Evolutionary conservation across 2,888 invertebrate genomes (phyloP), one percentile per base, ranked within the genome.

Genomic region (Helobdella robusta): DNA sequence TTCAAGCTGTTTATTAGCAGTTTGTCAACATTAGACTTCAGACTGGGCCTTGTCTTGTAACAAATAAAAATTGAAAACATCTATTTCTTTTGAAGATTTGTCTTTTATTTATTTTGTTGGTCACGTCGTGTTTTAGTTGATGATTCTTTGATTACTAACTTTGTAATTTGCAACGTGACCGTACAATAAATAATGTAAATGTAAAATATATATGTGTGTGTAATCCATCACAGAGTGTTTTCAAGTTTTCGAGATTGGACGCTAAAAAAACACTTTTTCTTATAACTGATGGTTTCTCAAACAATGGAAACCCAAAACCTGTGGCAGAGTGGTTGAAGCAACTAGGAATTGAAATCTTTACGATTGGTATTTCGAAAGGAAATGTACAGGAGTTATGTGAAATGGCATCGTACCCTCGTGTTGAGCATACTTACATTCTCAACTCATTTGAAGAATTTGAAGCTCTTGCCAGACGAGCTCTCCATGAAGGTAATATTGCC

Each of bases 381-480:
- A 86, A 86, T 74, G 46, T 59, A 34, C 25, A 11, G 30, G 80
- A 79, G 68, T 76, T 86, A 28, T 82, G 83, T 70, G 84, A 85
- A 65, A 83, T 87, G 78, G 84, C 86, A 0, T 84, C 85, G 0
- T 78, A 80, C 23, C 86, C 86, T 1, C 84, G 84, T 60, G 82
- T 84, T 72, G 83, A 83, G 69, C 83, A 86, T 72, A 84, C 84
- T 70, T 87, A 84, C 73, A 81, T 87, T 34, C 77, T 87, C 65
- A 84, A 85, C 69, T 85, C 85, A 71, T 87, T 86, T 75, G 81
- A 83, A 58, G 85, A 86, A 74, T 87, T 87, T 74, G 86, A 86
- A 75, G 84, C 85, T 28, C 77, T 87, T 40, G 86, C 86, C 0
- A 78, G 86, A 68, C 80, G 85, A 72, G 86, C 86, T 1, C 75